These are phyloP conservation scores for Hymenopus coronatus DNA, from an alignment of 2,888 invertebrate genomes.

Conservation along the genomic window DNA sequence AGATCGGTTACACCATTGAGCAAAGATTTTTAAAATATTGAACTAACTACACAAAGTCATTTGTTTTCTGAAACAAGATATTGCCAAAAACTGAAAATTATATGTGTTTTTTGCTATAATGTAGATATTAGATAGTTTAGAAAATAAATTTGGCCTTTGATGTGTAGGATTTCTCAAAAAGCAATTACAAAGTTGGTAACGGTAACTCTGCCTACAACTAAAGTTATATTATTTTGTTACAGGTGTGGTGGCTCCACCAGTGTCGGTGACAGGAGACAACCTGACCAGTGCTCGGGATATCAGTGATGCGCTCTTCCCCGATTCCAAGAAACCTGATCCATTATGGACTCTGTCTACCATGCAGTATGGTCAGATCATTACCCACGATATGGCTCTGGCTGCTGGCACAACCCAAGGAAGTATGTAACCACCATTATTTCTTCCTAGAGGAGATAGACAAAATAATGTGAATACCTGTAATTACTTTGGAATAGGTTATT, in stretches of 20 bases:
- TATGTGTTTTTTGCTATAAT: background rate
- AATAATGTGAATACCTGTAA: too few species aligned
- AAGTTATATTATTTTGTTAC: conserved; percentile 33
- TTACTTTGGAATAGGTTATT: too few species aligned
- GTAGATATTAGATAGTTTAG: background rate
- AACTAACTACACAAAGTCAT: background rate
- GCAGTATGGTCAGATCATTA: conserved; percentile 77
- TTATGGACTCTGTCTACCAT: conserved; percentile 72
- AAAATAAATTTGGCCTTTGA: background rate
- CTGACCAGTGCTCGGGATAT: conserved; percentile 70
- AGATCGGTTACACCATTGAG: too few species aligned
- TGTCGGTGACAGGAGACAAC: conserved; percentile 60
- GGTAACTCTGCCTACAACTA: too few species aligned
- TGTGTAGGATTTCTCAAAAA: background rate
- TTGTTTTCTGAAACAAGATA: background rate
- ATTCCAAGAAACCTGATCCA: conserved; percentile 66
- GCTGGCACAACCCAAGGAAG: conserved; percentile 72
- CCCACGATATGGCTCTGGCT: conserved; percentile 76
- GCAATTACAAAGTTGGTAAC: background rate
- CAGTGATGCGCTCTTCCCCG: conserved; percentile 68
- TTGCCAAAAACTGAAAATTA: background rate
- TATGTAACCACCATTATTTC: conserved; percentile 54
- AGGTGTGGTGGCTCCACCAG: conserved; percentile 66
- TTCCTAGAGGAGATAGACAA: too few species aligned
- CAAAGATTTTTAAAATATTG: too few species aligned